A percentile compares a stretch with the other conserved stretches of the same genome.
Conservation (phyloP, 2,797 vertebrate genomes). For the Tamandua tetradactyla region DNA sequence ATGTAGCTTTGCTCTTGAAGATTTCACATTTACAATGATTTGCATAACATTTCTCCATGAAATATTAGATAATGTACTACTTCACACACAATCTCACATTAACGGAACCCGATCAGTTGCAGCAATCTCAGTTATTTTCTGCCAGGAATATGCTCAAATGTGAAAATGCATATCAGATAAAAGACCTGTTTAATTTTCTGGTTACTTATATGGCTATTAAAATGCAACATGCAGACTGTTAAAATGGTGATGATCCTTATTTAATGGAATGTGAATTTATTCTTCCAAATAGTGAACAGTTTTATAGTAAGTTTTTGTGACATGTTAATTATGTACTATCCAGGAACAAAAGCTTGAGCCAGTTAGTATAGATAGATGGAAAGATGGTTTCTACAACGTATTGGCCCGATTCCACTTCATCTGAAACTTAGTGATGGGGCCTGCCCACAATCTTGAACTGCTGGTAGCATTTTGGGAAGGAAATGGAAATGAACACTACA, state of each 20-base stretch:
- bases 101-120: slow-evolving; percentile 81
- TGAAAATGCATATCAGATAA: slow-evolving; percentile 78
- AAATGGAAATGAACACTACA: neutral
- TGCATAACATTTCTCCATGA: slow-evolving; percentile 85
- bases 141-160: slow-evolving; percentile 77
- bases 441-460: neutral
- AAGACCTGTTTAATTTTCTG: slow-evolving; percentile 73
- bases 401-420: neutral
- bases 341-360: slow-evolving; percentile 56
- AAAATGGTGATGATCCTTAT: slow-evolving; percentile 71
- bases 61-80: slow-evolving; percentile 80
- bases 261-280: slow-evolving; percentile 78
- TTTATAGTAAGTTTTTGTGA: slow-evolving; percentile 66
- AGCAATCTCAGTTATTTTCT: slow-evolving; percentile 80
- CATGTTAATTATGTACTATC: slow-evolving; percentile 73
- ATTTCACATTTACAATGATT: slow-evolving; percentile 86
- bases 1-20: slow-evolving; percentile 81
- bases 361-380: slow-evolving; percentile 65
- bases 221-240: slow-evolving; percentile 70
- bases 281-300: slow-evolving; percentile 67
- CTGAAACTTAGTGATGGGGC: neutral
- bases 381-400: neutral
- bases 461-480: neutral
- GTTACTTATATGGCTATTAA: slow-evolving; percentile 75
- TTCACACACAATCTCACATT: slow-evolving; percentile 81